Conservation (phyloP, 1,140 invertebrate species). For the Dolichoris vasculosae region DNA sequence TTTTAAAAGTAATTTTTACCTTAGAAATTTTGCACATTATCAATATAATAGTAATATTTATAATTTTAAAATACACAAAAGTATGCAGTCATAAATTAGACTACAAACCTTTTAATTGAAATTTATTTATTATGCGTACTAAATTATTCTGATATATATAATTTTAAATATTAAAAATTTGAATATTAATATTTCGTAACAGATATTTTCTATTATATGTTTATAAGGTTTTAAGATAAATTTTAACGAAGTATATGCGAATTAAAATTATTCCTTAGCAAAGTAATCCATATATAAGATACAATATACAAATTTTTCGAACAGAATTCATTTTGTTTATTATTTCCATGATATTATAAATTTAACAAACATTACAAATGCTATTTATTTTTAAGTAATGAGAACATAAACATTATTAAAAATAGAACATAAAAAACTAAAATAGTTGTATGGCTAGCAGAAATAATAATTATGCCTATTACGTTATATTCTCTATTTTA, state of each 20-base stretch:
- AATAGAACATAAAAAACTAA: background rate
- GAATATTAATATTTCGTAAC: background rate
- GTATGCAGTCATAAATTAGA: too few species aligned
- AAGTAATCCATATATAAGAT: background rate
- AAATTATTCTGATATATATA: too few species aligned
- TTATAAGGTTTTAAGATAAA: background rate
- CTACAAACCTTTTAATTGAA: too few species aligned
- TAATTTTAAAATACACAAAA: too few species aligned
- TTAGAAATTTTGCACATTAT: background rate
- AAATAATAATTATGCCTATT: background rate
- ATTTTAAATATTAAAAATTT: too few species aligned
- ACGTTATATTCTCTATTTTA: background rate
- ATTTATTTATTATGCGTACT: too few species aligned
- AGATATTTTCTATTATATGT: background rate
- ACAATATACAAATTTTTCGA: background rate
- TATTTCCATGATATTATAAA: background rate
- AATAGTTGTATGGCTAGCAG: background rate
- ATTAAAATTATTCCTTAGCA: background rate
- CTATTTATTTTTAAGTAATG: background rate
- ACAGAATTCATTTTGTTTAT: background rate
- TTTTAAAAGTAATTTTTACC: background rate
- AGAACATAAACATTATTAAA: background rate
- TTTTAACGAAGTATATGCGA: background rate
- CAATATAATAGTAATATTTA: too few species aligned
- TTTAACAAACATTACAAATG: background rate